Evolutionary conservation across 2,888 invertebrate genomes (phyloP).

Genomic region (Fissipunctia ypsillon): DNA sequence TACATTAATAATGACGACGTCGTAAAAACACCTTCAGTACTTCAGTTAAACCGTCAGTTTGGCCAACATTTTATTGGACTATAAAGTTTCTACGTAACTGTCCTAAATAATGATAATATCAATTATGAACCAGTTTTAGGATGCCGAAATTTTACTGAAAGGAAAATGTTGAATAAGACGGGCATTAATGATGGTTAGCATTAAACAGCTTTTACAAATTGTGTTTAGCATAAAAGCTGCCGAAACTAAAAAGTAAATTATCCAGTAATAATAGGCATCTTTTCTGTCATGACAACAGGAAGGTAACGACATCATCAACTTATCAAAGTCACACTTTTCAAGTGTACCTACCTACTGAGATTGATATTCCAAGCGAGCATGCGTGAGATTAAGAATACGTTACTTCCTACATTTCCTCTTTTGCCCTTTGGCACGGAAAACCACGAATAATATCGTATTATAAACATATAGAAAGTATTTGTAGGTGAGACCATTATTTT

Average conservation of each 20-base stretch:
- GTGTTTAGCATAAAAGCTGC: slow-evolving; percentile 1
- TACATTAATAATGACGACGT: slow-evolving; percentile 45
- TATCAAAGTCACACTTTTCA: slow-evolving; percentile 64
- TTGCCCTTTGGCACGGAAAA: slow-evolving; percentile 41
- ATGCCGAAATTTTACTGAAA: slow-evolving; percentile 12
- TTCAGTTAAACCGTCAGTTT: slow-evolving; percentile 36
- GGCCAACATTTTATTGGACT: slow-evolving; percentile 45
- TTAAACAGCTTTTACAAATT: slow-evolving; percentile 27
- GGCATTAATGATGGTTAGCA: slow-evolving; percentile 19
- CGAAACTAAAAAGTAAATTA: slow-evolving; percentile 6
- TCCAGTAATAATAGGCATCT: not conserved
- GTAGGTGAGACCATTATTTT: not conserved
- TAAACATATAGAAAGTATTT: slow-evolving; percentile 4
- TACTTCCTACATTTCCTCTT: slow-evolving; percentile 59
- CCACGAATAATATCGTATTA: slow-evolving; percentile 17
- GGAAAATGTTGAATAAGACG: slow-evolving; percentile 15
- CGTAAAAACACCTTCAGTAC: slow-evolving; percentile 44
- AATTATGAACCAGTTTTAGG: slow-evolving; percentile 44
- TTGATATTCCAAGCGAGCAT: slow-evolving; percentile 69
- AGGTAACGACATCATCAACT: slow-evolving; percentile 57
- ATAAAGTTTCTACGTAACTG: slow-evolving; percentile 38
- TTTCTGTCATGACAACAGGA: slow-evolving; percentile 19
- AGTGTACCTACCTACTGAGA: slow-evolving; percentile 49
- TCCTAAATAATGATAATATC: slow-evolving; percentile 51
- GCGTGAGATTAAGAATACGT: slow-evolving; percentile 68